Conservation (phyloP, 2,888 invertebrate species). For the Eupithecia centaureata region DNA sequence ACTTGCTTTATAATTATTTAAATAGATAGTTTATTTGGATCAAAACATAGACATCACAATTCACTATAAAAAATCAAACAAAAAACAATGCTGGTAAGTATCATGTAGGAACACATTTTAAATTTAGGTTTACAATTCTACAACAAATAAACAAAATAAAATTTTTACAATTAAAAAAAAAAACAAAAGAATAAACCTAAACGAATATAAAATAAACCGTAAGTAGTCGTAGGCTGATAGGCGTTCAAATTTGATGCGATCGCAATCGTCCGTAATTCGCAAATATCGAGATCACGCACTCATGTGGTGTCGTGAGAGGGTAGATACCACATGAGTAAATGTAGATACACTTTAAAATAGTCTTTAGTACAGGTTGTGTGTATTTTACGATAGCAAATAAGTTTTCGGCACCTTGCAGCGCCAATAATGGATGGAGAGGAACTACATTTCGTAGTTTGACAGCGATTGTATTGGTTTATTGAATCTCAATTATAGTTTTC, state of each 20-base stretch:
- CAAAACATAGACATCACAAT: too few relatives aligned
- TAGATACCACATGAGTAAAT: not conserved
- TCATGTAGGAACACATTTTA: too few relatives aligned
- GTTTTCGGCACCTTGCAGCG: not conserved
- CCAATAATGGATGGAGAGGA: too few relatives aligned
- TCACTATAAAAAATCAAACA: too few relatives aligned
- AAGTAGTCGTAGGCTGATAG: conserved; percentile 40
- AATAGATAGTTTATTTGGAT: too few relatives aligned
- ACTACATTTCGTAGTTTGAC: too few relatives aligned
- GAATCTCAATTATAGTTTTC: too few relatives aligned
- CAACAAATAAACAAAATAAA: too few relatives aligned
- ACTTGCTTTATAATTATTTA: not conserved
- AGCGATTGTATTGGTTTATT: too few relatives aligned
- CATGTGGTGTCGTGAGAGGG: conserved; percentile 41
- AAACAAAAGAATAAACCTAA: conserved; percentile 16
- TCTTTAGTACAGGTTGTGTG: not conserved
- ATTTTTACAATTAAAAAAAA: not conserved
- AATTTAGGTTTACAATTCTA: too few relatives aligned
- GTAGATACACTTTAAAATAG: not conserved
- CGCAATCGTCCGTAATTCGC: conserved; percentile 60
- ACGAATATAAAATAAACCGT: conserved; percentile 27
- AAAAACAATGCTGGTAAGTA: too few relatives aligned
- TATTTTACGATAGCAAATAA: not conserved
- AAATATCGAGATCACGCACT: conserved; percentile 53
- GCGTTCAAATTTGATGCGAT: conserved; percentile 55